phyloP scores from a whole-genome alignment of 2,888 invertebrate genomes.

The Gortyna flavago region DNA sequence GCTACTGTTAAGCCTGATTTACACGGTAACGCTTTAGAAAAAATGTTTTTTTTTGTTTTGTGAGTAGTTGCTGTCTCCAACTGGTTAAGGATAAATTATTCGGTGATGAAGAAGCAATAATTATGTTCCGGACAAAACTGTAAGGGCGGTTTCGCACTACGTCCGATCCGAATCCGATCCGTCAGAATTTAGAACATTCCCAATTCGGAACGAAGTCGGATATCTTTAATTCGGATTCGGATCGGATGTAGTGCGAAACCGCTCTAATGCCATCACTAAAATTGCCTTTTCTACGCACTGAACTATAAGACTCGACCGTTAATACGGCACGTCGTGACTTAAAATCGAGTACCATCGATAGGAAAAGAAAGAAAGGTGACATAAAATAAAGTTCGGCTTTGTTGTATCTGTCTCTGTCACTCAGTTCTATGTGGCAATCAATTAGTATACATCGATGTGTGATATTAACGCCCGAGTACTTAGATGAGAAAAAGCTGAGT shows the following conservation, averaged over 20 bases:
- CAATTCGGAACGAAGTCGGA: no score
- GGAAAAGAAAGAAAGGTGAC: background rate
- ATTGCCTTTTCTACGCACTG: slow-evolving; percentile 15
- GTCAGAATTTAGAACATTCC: no score
- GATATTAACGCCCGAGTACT: background rate
- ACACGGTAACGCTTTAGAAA: background rate
- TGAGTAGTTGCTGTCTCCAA: background rate
- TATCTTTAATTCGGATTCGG: no score
- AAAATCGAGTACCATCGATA: background rate
- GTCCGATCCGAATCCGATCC: no score
- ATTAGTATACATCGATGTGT: background rate
- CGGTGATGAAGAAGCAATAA: slow-evolving; percentile 2
- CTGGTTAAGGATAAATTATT: background rate
- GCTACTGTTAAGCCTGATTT: slow-evolving; percentile 22
- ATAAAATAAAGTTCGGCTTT: background rate
- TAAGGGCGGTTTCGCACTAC: no score
- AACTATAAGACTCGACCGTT: background rate
- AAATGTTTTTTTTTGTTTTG: background rate
- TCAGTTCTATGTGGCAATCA: no score
- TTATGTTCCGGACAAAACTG: background rate
- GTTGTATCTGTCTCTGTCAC: background rate
- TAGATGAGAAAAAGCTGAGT: background rate
- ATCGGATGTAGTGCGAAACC: no score
- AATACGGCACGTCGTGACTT: background rate
- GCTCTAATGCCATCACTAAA: no score